Evolutionary conservation across 2,888 invertebrate species (phyloP).

Genomic region (Arenicola marina): DNA sequence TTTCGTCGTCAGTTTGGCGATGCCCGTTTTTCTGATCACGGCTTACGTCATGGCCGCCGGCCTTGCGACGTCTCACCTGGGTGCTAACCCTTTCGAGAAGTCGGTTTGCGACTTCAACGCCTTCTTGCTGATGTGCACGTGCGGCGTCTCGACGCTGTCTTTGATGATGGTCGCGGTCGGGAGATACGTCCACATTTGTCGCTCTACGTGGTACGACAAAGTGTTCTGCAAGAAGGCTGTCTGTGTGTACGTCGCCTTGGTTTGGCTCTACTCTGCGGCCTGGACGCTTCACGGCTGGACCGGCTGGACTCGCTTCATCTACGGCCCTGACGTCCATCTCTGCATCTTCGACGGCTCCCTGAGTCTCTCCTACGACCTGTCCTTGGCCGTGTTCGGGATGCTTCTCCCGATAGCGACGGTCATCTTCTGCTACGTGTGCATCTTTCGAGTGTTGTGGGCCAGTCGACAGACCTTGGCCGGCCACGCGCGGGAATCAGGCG

Average conservation of each 20-base stretch:
- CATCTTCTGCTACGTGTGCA: constrained; percentile 17
- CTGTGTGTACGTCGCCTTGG: neutral
- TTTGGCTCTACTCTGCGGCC: constrained; percentile 16
- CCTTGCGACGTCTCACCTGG: constrained; percentile 16
- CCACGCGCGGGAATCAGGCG: too few relatives aligned
- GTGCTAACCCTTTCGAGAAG: constrained; percentile 8
- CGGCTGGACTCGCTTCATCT: constrained; percentile 25
- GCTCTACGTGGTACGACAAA: neutral
- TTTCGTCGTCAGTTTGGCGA: constrained; percentile 25
- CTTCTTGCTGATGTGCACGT: constrained; percentile 20
- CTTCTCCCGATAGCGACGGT: constrained; percentile 20
- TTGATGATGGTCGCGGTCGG: constrained; percentile 27
- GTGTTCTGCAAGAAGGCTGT: constrained; percentile 1
- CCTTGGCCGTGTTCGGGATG: constrained; percentile 21
- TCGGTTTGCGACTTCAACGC: constrained; percentile 22
- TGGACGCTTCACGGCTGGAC: constrained; percentile 26
- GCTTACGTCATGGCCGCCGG: constrained; percentile 28
- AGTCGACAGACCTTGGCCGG: too few relatives aligned
- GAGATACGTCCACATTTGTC: constrained; percentile 20
- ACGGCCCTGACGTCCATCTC: constrained; percentile 13
- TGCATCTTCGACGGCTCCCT: constrained; percentile 18
- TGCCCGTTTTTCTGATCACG: constrained; percentile 22
- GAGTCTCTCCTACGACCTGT: constrained; percentile 22
- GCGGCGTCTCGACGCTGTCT: constrained; percentile 20
- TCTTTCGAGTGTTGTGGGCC: too few relatives aligned